These are phyloP conservation scores for Branchellion lobata DNA, from an alignment of 2,888 invertebrate species.

Conservation along the genomic window DNA sequence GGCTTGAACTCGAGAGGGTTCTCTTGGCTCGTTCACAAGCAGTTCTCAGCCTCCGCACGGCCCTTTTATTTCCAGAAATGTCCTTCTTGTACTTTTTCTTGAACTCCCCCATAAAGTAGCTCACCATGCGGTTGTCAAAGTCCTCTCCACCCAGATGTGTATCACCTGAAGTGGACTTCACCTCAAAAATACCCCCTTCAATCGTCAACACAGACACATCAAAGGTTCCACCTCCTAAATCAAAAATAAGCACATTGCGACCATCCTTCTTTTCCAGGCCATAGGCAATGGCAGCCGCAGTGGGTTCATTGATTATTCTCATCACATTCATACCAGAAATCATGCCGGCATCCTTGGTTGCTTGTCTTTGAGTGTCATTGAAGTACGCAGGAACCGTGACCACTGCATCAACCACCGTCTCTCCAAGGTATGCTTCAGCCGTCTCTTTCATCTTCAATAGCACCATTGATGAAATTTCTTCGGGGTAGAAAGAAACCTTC, in stretches of 20 bases:
- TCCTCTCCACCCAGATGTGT: conserved; percentile 1
- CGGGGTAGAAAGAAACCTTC: not conserved
- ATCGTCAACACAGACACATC: not conserved
- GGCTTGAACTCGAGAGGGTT: conserved; percentile 66
- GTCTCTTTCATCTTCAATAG: conserved; percentile 2
- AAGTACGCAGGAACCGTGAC: not conserved
- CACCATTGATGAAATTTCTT: conserved; percentile 8
- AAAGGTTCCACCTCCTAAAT: conserved; percentile 10
- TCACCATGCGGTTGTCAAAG: conserved; percentile 55
- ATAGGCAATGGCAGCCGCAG: conserved; percentile 8
- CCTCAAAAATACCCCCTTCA: conserved; percentile 10
- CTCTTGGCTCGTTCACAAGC: conserved; percentile 75
- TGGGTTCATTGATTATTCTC: conserved; percentile 2
- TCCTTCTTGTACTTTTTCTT: conserved; percentile 62
- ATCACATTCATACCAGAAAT: not conserved
- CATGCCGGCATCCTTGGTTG: not conserved
- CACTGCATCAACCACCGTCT: not conserved
- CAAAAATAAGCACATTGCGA: not conserved
- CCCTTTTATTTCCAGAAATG: conserved; percentile 74
- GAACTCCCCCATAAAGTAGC: conserved; percentile 61
- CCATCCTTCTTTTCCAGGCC: conserved; percentile 5
- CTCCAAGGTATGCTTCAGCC: conserved; percentile 2
- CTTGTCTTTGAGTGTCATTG: conserved; percentile 11
- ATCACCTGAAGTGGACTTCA: conserved; percentile 5
- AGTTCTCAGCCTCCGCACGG: conserved; percentile 83